Base-by-base conservation (phyloP, 2,888 invertebrate genomes). In the Mythimna albipuncta region DNA sequence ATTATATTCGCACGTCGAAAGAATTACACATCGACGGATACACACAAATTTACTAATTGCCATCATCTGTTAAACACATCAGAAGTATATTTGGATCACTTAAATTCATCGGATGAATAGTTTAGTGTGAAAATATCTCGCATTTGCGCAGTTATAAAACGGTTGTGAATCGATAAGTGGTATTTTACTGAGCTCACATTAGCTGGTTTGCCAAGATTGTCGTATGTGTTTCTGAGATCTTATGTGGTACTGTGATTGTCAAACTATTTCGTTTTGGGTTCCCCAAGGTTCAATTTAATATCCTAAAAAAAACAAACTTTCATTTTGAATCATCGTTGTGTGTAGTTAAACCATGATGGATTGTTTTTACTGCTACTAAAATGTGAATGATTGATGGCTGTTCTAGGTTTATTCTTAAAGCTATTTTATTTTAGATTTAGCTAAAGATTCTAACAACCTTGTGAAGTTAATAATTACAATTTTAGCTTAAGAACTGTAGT, bases 91-190 rank as follows among this genome's bases (percentile, higher is more conserved):
- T 79, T 82, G 72, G 66, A 67, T 54, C 64, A 54, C 72, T 81
- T 66, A 81, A 77, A 81, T 75, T 69, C 62, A 47, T 63, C 63
- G 67, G 47, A 75, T 76, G 55, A 69, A 70, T 79, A 75, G 72
- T 83, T 72, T 61, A 69, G 21, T 50, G 52, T 66, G 61, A 4
- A 61, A 61, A 58, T 66, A 58, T 72, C 72, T 75, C 65, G 47
- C 62, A 73, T 79, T 79, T 64, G 65, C 79, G 65, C 73, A 72
- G 73, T 74, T 80, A 64, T 47, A 64, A 82, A 82, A 66, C 64
- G 50, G 41, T 82, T 67, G 64, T 52, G 67, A 63, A 81, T 84
- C 58, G 65, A 67, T 58, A 63, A 68, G 58, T 62, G 63, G 47
- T 58, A 63, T 63, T 72, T 72, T 64, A 78, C 35, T 57, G 64